Conservation (phyloP, 2,888 invertebrate genomes). For the Folsomia candida region DNA sequence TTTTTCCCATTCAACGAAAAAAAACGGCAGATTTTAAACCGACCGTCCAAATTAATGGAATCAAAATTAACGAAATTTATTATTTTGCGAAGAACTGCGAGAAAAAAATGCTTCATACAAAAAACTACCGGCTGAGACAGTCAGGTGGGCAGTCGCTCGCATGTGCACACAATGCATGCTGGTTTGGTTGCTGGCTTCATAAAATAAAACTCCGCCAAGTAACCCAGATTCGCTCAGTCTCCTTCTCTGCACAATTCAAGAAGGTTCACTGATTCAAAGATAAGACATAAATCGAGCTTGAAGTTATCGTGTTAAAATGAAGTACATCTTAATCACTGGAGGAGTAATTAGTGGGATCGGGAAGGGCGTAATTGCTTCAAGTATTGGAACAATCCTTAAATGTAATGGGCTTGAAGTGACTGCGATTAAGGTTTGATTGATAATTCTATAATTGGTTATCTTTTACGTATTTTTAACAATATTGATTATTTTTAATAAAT, state of each 20-base stretch:
- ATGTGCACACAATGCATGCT: not conserved
- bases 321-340: constrained; percentile 96
- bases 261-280: not conserved
- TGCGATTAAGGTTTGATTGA: too few species aligned
- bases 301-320: too few species aligned
- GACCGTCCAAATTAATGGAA: too few species aligned
- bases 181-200: not conserved
- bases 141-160: too few species aligned
- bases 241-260: not conserved
- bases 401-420: constrained; percentile 93
- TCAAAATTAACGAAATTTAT: too few species aligned
- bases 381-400: constrained; percentile 92
- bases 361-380: constrained; percentile 92
- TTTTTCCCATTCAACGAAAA: constrained; percentile 4
- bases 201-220: not conserved
- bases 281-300: not conserved
- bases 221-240: not conserved
- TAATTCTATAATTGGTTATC: too few species aligned
- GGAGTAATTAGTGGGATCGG: constrained; percentile 99
- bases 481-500: too few species aligned
- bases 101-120: too few species aligned
- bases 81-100: too few species aligned
- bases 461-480: too few species aligned
- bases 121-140: too few species aligned
- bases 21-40: too few species aligned